phyloP scores from a whole-genome alignment of 2,113 vertebrate species.

The Picathartes gymnocephalus region DNA sequence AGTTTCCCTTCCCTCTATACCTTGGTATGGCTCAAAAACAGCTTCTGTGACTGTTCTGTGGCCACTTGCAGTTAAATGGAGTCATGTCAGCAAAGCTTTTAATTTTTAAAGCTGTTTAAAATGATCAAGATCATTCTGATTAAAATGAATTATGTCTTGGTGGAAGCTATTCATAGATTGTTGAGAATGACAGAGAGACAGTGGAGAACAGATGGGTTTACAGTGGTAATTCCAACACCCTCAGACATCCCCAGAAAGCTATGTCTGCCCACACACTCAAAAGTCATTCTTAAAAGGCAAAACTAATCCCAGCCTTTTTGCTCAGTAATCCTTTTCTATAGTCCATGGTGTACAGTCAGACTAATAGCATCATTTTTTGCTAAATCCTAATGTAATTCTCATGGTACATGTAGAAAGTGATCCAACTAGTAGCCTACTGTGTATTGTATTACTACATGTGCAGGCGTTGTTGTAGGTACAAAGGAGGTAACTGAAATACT shows the following conservation, averaged over 20 bases:
- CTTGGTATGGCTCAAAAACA: neutral
- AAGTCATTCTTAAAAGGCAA: neutral
- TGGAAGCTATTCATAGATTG: neutral
- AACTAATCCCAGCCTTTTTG: neutral
- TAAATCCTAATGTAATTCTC: neutral
- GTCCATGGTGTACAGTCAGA: neutral
- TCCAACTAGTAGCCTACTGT: neutral
- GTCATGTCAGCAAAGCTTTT: neutral
- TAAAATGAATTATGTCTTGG: neutral
- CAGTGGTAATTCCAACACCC: rapidly evolving
- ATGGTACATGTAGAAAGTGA: neutral
- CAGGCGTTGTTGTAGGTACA: neutral
- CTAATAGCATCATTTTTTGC: neutral
- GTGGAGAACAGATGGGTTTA: neutral
- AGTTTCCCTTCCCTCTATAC: neutral
- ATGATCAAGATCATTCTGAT: neutral
- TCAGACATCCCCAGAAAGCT: neutral
- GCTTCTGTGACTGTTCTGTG: neutral
- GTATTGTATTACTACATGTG: neutral
- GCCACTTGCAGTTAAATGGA: neutral
- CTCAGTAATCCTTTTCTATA: neutral
- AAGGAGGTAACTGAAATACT: neutral
- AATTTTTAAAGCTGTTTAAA: neutral
- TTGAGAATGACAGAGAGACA: neutral
- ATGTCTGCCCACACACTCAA: neutral